Base-by-base conservation (phyloP, 2,797 vertebrate species). In the Danio jaintianensis region DNA sequence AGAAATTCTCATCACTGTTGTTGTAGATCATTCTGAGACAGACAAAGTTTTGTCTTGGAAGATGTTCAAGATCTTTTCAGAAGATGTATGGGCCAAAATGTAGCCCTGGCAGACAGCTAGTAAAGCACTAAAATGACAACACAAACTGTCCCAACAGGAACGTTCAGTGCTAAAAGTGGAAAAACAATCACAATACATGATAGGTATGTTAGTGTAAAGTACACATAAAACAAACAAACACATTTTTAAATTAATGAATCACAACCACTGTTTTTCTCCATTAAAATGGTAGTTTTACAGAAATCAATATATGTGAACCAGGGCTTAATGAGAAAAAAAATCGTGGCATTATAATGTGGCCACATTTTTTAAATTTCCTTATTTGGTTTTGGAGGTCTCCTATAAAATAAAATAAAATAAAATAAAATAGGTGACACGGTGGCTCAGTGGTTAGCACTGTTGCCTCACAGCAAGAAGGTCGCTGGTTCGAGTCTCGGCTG, bases 21-120 rank as follows among this genome's bases (percentile, higher is more conserved):
- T 73, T 74, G 74, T 79, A 61, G 69, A 78, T 83, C 66, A 75
- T 84, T 76, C 47, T 75, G 66, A 77, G 50, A 77, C 75, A 48
- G 63, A 38, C 40, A 58, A 78, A 70, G 72, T 67, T 77, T 79
- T 77, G 73, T 78, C 45, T 79, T 80, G 68, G 75, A 83, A 29
- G 11, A n/a, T 38, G 9, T 83, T 81, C 81, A 79, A 71, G 38
- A 70, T 12, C 5, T 77, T 55, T 47, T 36, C 29, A 29, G 3
- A 29, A 3, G 29, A 29, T 29, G 29, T 29, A 29, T 29, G 29
- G 79, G 81, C 52, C 80, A 82, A 70, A 86, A 82, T 82, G 62
- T 79, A 72, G 59, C 71, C 55, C 79, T 83, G 81, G 83, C 75
- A 83, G 75, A 80, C 66, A 66, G 18, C 12, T 61, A 59, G 53